Evolutionary conservation across 2,113 vertebrate species (phyloP), one percentile per base, ranked within the genome.

Genomic region (Taurulus bubalis): DNA sequence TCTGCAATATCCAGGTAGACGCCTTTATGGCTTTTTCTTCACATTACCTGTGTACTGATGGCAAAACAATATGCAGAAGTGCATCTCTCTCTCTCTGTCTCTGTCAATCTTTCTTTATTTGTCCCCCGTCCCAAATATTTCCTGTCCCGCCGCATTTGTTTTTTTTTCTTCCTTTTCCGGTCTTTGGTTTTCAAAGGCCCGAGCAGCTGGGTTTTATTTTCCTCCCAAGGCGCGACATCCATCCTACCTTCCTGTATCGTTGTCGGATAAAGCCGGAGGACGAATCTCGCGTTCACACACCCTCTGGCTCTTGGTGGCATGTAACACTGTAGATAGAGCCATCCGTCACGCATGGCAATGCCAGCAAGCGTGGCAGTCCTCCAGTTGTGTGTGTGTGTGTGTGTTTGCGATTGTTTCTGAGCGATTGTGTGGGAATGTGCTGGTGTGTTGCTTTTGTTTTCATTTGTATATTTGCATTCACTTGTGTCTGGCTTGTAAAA

Each of bases 321-420:
- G 85, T 89, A 85, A 71, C 79, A 9, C 65, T 47, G 65, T 64
- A 85, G 90, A 90, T 87, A 53, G 86, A 92, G 84, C 80, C 84
- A 90, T 90, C 90, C 47, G 89, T 92, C 92, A 92, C 85, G 64
- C 88, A 69, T 63, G 56, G 71, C 30, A 22, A 12, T 84, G 91
- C 85, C 89, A 88, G 82, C 62, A 11, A 78, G 32, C 34, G 30
- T 90, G 88, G 83, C 90, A 65, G n/a, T 51, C 7, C 84, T 91
- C 84, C 86, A 87, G 77, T 65, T 24, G 55, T 51, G 77, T 53
- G 42, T 36, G 14, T 47, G 8, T 71, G 30, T 74, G 59, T 65
- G 26, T 42, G 67, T 71, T 62, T 60, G 56, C 64, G 58, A 9
- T 18, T n/a, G 64, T 65, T 68, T 42, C 67, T 69, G 15, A 14